Percentiles rank a stretch among this genome's conserved stretches.
These are phyloP conservation scores for Cynopterus brachyotis DNA, from an alignment of 2,113 vertebrate genomes.

Conservation along the genomic window DNA sequence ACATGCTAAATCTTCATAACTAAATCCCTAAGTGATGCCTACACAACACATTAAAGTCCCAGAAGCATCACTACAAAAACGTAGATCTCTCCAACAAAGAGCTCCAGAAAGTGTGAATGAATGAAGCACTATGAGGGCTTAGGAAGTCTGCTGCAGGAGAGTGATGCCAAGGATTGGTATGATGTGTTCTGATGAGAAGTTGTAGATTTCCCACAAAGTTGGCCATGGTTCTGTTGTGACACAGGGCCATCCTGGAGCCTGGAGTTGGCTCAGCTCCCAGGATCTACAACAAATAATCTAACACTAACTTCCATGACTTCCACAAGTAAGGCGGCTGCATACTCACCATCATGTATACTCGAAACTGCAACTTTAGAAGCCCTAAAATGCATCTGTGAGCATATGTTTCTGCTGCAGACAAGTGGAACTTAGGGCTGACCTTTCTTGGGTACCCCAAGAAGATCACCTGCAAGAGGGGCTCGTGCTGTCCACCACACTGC, in stretches of 20 bases:
- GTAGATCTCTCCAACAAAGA: background rate
- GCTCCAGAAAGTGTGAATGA: background rate
- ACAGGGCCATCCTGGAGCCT: background rate
- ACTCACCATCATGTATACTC: background rate
- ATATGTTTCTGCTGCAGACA: background rate
- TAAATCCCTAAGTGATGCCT: background rate
- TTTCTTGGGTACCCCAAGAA: background rate
- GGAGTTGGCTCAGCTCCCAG: background rate
- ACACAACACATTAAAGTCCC: background rate
- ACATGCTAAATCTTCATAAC: background rate
- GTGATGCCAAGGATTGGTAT: background rate
- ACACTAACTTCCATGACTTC: constrained; percentile 1
- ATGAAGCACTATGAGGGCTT: background rate
- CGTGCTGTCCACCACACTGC: background rate
- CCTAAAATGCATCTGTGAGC: background rate
- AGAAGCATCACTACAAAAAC: background rate
- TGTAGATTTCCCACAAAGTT: background rate
- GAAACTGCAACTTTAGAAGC: background rate
- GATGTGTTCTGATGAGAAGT: background rate
- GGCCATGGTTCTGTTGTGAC: background rate
- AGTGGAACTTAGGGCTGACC: background rate
- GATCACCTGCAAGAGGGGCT: background rate
- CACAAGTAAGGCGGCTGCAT: background rate
- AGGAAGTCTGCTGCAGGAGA: background rate
- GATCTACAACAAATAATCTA: background rate